These are phyloP conservation scores for Diachasma alloeum DNA, from an alignment of 1,140 invertebrate genomes.

Conservation along the genomic window DNA sequence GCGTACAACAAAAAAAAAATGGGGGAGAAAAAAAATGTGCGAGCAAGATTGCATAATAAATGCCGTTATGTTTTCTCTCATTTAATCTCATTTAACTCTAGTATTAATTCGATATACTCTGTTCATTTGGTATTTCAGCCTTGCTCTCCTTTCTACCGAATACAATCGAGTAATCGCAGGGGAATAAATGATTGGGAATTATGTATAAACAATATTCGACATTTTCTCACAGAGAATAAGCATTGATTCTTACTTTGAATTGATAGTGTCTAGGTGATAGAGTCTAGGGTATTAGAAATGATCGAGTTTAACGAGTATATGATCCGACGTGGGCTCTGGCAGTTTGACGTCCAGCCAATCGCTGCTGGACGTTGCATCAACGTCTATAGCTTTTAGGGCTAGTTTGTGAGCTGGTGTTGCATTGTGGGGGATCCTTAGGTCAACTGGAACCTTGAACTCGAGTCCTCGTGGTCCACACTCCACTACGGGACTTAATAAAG, in stretches of 20 bases:
- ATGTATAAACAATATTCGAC: slow-evolving; percentile 7
- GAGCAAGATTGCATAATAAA: slow-evolving; percentile 8
- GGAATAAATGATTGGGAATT: slow-evolving; percentile 18
- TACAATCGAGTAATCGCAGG: slow-evolving; percentile 12
- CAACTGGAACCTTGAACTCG: slow-evolving; percentile 86
- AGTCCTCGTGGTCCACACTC: slow-evolving; percentile 95
- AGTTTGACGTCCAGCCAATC: slow-evolving; percentile 80
- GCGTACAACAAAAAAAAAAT: neutral
- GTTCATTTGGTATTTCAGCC: slow-evolving; percentile 41
- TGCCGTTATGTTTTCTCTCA: neutral
- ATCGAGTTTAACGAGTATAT: slow-evolving; percentile 87
- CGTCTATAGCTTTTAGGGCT: slow-evolving; percentile 83
- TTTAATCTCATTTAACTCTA: neutral
- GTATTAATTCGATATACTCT: slow-evolving; percentile 11
- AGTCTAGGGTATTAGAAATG: slow-evolving; percentile 74
- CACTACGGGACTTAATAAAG: slow-evolving; percentile 89
- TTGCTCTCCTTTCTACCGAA: slow-evolving; percentile 34
- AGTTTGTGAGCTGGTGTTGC: slow-evolving; percentile 75
- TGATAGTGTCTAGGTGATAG: neutral
- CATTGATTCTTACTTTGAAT: neutral
- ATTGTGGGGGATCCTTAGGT: slow-evolving; percentile 81
- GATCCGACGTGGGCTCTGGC: slow-evolving; percentile 82
- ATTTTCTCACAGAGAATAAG: slow-evolving; percentile 39
- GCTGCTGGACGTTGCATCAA: slow-evolving; percentile 62
- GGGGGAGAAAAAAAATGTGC: neutral